These are phyloP conservation scores for Falcunculus frontatus DNA, from an alignment of 2,113 vertebrate genomes.

Conservation along the genomic window DNA sequence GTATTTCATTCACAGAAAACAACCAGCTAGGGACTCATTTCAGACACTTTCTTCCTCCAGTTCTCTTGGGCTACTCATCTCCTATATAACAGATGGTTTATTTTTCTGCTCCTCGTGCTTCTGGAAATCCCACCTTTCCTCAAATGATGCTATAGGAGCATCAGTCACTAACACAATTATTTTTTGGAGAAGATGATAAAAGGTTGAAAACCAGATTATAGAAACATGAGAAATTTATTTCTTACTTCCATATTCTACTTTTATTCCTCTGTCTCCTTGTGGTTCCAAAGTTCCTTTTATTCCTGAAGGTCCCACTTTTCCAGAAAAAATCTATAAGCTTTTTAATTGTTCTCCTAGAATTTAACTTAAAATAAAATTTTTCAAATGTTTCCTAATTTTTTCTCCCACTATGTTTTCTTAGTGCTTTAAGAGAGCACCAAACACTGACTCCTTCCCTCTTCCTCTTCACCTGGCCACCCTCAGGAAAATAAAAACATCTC, in stretches of 20 bases:
- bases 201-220: background rate
- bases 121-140: background rate
- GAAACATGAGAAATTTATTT: background rate
- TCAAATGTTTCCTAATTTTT: background rate
- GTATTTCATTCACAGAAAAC: background rate
- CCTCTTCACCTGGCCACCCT: rapidly evolving
- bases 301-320: background rate
- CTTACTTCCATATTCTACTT: background rate
- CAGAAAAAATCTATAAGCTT: background rate
- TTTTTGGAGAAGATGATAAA: background rate
- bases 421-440: background rate
- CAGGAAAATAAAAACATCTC: background rate
- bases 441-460: background rate
- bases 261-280: background rate
- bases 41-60: background rate
- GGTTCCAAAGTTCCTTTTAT: background rate
- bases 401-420: background rate
- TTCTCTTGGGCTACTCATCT: background rate
- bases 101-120: background rate
- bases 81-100: background rate
- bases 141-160: background rate
- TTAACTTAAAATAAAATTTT: background rate
- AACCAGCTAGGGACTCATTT: background rate
- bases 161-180: background rate
- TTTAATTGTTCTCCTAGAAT: background rate